phyloP scores from a whole-genome alignment of 92 coral and sea anemone species.

The Phymanthus crucifer region DNA sequence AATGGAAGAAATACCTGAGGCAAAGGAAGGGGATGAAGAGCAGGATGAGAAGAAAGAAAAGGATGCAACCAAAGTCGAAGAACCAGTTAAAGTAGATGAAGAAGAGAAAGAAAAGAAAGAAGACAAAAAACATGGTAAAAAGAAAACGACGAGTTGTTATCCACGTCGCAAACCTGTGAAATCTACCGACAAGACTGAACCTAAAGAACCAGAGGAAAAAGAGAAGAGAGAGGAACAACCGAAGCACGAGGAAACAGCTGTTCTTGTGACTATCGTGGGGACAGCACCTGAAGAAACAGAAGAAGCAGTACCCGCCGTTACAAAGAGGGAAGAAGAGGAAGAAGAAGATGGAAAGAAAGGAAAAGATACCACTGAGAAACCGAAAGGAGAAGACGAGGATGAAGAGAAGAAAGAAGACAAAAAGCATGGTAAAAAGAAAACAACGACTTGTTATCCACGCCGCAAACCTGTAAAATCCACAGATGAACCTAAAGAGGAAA shows the following conservation, averaged over 20 bases:
- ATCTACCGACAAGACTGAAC: too few species aligned
- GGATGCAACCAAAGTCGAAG: conserved; percentile 48
- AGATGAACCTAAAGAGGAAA: too few species aligned
- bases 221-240: not conserved
- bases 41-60: conserved; percentile 41
- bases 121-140: conserved; percentile 53
- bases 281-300: conserved; percentile 19
- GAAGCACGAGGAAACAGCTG: not conserved
- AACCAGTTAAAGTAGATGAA: conserved; percentile 29
- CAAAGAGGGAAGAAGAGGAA: conserved; percentile 36
- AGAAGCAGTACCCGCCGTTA: too few species aligned
- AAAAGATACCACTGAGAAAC: too few species aligned
- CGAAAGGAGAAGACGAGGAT: conserved; percentile 11
- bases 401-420: conserved; percentile 43
- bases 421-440: conserved; percentile 46
- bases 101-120: conserved; percentile 30
- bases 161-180: too few species aligned
- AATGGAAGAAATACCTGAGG: conserved; percentile 35
- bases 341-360: not conserved
- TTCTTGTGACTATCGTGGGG: not conserved
- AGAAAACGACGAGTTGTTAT: not conserved
- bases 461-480: too few species aligned
- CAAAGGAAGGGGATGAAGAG: conserved; percentile 36
- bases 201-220: conserved; percentile 40
- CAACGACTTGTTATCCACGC: not conserved